Base-by-base conservation (phyloP, 35 echinoderm and acorn worm genomes). In the Strongylocentrotus purpuratus region DNA sequence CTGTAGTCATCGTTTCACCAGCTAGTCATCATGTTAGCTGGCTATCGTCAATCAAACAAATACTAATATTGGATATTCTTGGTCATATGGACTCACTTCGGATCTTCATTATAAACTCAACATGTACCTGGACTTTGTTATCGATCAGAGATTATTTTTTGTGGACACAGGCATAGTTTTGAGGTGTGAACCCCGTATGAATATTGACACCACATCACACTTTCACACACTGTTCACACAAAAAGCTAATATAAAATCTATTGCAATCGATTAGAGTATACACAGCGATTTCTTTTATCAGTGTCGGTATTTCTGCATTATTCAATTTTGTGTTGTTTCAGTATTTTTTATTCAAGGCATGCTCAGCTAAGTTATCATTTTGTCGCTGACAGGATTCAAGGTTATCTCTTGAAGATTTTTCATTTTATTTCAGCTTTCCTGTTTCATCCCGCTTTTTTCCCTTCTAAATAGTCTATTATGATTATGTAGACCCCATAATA, bases 181-280 rank as follows among this genome's bases (percentile, higher is more conserved):
- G 20, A 78, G 65, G 65, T 78, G 65, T 78, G 65, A 78, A 78
- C 22, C 22, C 20, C 65, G 65, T 78, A 78, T 78, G 65, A 78
- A 78, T 78, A 78, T 78, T 78, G 28, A 78, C 65, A 78, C 65
- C 20, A n/a, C 65, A 78, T 78, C 65, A 78, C 65, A 78, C 7
- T n/a, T 78, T 78, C 65, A 7, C 65, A 78, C 65, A 78, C 65
- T n/a, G 28, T 8, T 22, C 65, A 78, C 65, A 78, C 65, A 78
- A 78, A 78, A 78, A 78, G 65, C 65, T 78, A 78, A 78, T 78
- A 78, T 78, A 78, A 78, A 78, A 78, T 28, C 65, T 78, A 78
- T n/a, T 28, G 25, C 65, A 4, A 78, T 78, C 65, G 65, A 78
- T 78, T 78, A 22, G 7, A 78, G 65, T 78, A 78, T 78, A 78